These are phyloP conservation scores for Erebia epiphron DNA, from an alignment of 2,888 invertebrate genomes.

Conservation along the genomic window DNA sequence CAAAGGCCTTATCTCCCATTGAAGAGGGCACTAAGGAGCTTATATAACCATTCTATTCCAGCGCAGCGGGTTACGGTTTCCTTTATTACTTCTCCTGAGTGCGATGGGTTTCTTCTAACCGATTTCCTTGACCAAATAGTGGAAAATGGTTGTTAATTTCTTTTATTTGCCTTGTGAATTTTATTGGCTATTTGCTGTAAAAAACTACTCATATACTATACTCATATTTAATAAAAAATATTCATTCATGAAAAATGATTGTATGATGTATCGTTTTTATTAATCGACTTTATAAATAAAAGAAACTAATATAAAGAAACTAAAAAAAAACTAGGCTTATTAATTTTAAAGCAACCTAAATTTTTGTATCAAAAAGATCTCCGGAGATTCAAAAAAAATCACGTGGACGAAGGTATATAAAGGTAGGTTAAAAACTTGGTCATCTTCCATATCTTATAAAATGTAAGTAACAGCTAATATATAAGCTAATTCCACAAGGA, in stretches of 20 bases:
- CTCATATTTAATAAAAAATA: no score
- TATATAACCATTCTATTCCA: constrained; percentile 1
- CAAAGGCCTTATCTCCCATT: neutral
- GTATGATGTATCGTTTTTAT: no score
- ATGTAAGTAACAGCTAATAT: neutral
- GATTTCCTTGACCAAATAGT: neutral
- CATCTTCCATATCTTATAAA: neutral
- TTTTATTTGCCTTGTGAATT: neutral
- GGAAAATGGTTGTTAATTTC: neutral
- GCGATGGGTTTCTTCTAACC: neutral
- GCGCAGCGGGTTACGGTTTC: neutral
- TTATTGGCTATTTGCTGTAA: no score
- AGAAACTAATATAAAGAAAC: no score
- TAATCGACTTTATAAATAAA: no score
- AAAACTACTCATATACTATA: no score
- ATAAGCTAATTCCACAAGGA: neutral
- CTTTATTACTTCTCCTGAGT: neutral
- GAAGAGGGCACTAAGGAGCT: neutral
- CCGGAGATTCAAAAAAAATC: neutral
- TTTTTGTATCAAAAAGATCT: neutral
- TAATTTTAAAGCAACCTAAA: neutral
- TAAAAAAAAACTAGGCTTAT: neutral
- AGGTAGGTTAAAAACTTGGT: neutral
- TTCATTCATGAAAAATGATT: no score
- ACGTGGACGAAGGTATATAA: neutral